phyloP scores from a whole-genome alignment of 2,113 vertebrate species.

The Megalops atlanticus region DNA sequence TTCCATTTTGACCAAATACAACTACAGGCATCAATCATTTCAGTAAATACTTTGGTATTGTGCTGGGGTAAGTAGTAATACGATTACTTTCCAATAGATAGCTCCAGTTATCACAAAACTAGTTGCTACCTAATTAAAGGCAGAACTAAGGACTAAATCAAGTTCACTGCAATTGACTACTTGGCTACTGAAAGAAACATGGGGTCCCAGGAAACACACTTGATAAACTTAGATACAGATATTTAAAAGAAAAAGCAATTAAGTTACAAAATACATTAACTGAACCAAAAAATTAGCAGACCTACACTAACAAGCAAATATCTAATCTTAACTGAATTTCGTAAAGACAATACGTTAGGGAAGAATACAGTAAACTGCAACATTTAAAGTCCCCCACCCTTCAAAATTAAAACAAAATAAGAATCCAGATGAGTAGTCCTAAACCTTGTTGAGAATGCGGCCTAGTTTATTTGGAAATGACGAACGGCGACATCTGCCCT shows the following conservation, averaged over 20 bases:
- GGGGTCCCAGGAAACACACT: conserved; percentile 43
- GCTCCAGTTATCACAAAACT: conserved; percentile 32
- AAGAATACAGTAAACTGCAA: conserved; percentile 35
- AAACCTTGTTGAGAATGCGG: conserved; percentile 35
- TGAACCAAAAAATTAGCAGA: conserved; percentile 43
- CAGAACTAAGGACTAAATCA: conserved; percentile 45
- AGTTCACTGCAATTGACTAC: conserved; percentile 41
- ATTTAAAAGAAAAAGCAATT: conserved; percentile 38
- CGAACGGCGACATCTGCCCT: conserved; percentile 14
- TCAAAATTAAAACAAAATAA: conserved; percentile 42
- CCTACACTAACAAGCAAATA: conserved; percentile 53
- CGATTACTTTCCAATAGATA: conserved; percentile 26
- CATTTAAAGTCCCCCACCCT: conserved; percentile 40
- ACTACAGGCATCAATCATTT: conserved; percentile 27
- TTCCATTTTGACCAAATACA: conserved; percentile 30
- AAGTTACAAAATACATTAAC: conserved; percentile 54
- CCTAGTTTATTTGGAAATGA: conserved; percentile 39
- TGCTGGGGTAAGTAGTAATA: conserved; percentile 24
- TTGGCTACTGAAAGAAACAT: conserved; percentile 33
- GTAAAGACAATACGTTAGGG: conserved; percentile 34
- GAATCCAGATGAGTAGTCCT: conserved; percentile 52
- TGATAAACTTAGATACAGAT: conserved; percentile 36
- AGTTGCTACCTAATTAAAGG: conserved; percentile 41
- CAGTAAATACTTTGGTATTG: conserved; percentile 29
- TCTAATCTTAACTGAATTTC: conserved; percentile 47